These are phyloP conservation scores for Leuciscus idus DNA, from an alignment of 2,113 vertebrate genomes.

Conservation along the genomic window DNA sequence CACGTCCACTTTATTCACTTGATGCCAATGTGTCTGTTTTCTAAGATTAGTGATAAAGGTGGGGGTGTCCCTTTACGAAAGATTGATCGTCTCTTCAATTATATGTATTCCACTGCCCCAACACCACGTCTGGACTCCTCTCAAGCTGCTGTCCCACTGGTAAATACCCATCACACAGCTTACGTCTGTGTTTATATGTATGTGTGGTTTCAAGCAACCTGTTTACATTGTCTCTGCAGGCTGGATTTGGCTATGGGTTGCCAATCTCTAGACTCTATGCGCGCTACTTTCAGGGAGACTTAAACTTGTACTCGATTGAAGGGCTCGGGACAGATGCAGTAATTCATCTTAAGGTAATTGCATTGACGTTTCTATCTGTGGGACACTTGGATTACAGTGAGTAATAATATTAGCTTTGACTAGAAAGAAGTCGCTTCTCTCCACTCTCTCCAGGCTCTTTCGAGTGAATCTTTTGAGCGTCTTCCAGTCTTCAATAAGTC, in stretches of 20 bases:
- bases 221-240: slow-evolving; percentile 67
- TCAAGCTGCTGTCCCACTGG: slow-evolving; percentile 80
- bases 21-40: not conserved
- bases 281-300: slow-evolving; percentile 88
- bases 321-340: slow-evolving; percentile 88
- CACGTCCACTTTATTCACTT: not conserved
- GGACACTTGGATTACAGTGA: not conserved
- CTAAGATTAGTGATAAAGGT: slow-evolving; percentile 85
- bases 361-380: not conserved
- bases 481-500: slow-evolving; percentile 89
- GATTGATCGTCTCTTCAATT: slow-evolving; percentile 90
- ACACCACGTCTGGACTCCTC: slow-evolving; percentile 82
- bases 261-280: slow-evolving; percentile 89
- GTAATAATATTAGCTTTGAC: not conserved
- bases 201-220: not conserved
- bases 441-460: slow-evolving; percentile 77
- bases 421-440: not conserved
- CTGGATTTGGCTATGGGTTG: slow-evolving; percentile 88
- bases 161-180: slow-evolving; percentile 61
- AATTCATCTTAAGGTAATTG: slow-evolving; percentile 86
- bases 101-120: slow-evolving; percentile 90
- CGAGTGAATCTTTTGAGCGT: slow-evolving; percentile 89
- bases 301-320: slow-evolving; percentile 90
- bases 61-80: slow-evolving; percentile 88
- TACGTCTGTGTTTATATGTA: not conserved